Base-by-base conservation (phyloP, 2,888 invertebrate species). In the Argynnis bischoffii region DNA sequence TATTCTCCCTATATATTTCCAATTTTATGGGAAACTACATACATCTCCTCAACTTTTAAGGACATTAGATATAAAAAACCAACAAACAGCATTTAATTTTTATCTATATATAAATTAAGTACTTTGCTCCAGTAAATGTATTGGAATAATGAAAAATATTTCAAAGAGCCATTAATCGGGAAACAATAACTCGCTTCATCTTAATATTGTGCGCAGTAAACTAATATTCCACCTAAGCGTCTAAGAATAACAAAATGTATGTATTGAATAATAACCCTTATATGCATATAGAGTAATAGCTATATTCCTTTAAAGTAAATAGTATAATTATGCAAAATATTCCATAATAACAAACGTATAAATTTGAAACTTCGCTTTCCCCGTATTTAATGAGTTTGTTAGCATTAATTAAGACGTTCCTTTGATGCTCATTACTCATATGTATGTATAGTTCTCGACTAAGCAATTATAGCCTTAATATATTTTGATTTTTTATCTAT, bases 361-460 rank as follows among this genome's bases (percentile, higher is more conserved):
- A 77, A 75, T 77, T 77, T 75, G 76, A 77, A 77, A 75, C 76
- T 76, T 74, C 70, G 70, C 70, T 75, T 77, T 69, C 71, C 68
- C 72, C 71, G 69, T 69, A 69, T 72, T 75, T 76, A 77, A 78
- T 77, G 77, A 78, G 77, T 78, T 78, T 78, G 78, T 78, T 76
- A 75, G 76, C 76, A 74, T 75, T 78, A 78, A 78, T 78, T 77
- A 78, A 78, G 75, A 74, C 76, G 73, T 72, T 73, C 73, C 76
- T 76, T 78, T 77, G 76, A 76, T 76, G 72, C 74, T 77, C 72
- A 76, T 76, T 75, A 72, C 73, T 76, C 71, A 72, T 75, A 41
- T 41, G 35, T 75, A 63, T 35, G 50, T 51, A 55, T 66, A 60
- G 18, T 21, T 60, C n/a, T 55, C 55, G 50, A 69, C 56, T 66